Percentiles rank a stretch among this genome's conserved stretches.
Evolutionary conservation across 1,140 invertebrate genomes (phyloP).

Genomic region (Galleria mellonella): DNA sequence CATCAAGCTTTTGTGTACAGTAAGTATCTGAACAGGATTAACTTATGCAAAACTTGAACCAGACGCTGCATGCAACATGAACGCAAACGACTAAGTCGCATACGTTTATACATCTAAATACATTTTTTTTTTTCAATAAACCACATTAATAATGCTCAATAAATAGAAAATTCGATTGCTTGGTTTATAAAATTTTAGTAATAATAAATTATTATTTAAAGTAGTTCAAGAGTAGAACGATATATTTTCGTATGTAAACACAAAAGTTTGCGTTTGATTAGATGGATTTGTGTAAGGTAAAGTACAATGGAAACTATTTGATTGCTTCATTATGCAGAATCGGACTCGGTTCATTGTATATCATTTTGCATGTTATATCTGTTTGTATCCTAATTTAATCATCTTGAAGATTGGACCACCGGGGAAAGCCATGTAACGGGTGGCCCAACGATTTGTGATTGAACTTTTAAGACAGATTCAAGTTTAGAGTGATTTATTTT

Average conservation of each 20-base stretch:
- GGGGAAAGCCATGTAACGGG: conserved; percentile 44
- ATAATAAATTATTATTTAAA: too few relatives aligned
- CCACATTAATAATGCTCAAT: too few relatives aligned
- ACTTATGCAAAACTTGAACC: conserved; percentile 49
- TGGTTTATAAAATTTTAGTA: too few relatives aligned
- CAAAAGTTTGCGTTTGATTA: conserved; percentile 28
- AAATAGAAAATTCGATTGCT: too few relatives aligned
- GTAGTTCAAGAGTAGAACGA: too few relatives aligned
- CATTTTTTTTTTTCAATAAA: too few relatives aligned
- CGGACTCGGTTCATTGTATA: conserved; percentile 60
- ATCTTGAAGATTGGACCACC: conserved; percentile 71
- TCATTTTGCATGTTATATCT: conserved; percentile 70
- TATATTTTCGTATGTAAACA: conserved; percentile 8
- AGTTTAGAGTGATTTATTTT: conserved; percentile 25
- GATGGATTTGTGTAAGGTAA: conserved; percentile 23
- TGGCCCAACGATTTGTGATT: conserved; percentile 39
- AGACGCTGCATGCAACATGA: background rate
- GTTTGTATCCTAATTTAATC: conserved; percentile 70
- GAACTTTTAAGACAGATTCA: conserved; percentile 36
- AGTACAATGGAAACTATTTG: conserved; percentile 57
- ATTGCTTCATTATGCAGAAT: conserved; percentile 69
- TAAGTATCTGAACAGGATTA: conserved; percentile 39
- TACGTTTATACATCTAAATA: too few relatives aligned
- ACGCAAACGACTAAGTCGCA: conserved; percentile 19
- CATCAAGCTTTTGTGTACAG: conserved; percentile 57